Base-by-base conservation (phyloP, 2,113 vertebrate species). In the Carassius gibelio region DNA sequence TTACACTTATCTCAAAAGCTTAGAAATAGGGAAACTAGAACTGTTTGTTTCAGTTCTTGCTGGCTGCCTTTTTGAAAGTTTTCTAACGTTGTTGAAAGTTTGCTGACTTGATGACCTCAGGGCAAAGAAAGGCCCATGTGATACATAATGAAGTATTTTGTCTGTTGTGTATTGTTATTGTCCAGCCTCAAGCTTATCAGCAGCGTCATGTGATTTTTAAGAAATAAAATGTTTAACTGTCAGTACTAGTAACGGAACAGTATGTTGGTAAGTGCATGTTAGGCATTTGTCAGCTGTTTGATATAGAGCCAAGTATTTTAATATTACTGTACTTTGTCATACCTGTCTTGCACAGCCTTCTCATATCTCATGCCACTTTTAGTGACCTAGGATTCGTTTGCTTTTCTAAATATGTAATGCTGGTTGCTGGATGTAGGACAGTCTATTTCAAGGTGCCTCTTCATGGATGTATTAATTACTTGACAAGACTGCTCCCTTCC, bases 381-480 rank as follows among this genome's bases (percentile, higher is more conserved):
- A 59, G 21, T 85, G 4, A 81, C 17, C 83, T 79, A n/a, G 36
- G 52, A 72, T 48, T 71, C 48, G 15, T 87, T 71, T 77, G 61
- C 17, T 62, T 26, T 34, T 75, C 7, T 10, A 82, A 59, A 38
- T 30, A 7, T 84, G 64, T 66, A 59, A 78, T 78, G 71, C 42
- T 88, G 77, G 72, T 76, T 62, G 84, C 71, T 81, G 45, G 36
- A 88, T 88, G 62, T 89, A 81, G 88, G 71, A 26, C 77, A n/a
- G 23, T 86, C 42, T 88, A 57, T 83, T 89, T 83, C 64, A 85
- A 88, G 77, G 42, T 72, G 36, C 69, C 68, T 62, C 77, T 64
- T 88, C 69, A 64, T n/a, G 66, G 11, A 68, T 75, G 0, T 64
- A 23, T 74, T 88, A 64, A 85, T 89, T 86, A 82, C 19, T 61